Base-by-base conservation (phyloP, 2,113 vertebrate species). In the Casuarius casuarius region DNA sequence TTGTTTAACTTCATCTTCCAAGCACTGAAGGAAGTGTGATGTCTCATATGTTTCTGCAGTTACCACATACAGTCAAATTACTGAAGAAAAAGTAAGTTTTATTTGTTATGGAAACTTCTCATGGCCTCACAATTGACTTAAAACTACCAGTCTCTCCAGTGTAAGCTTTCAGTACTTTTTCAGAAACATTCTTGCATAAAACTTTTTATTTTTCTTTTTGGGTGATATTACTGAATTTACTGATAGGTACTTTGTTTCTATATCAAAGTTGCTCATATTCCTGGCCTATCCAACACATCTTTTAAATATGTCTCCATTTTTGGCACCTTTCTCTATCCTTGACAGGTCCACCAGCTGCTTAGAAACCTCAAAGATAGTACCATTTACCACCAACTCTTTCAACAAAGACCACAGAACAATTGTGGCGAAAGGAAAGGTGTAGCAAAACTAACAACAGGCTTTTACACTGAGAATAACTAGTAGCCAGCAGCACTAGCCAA, bases 281-380 rank as follows among this genome's bases (percentile, higher is more conserved):
- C 23, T 48, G 89, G 71, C 6, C 63, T n/a, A 35, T 26, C 44
- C 77, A 87, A 61, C 14, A 11, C 20, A 42, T 40, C 15, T 87
- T 82, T 51, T 51, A 78, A 75, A 75, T 21, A 73, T 9, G 21
- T 38, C 40, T 62, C 67, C 26, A 25, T 54, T 61, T 46, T 63
- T 46, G 70, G 16, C 25, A 35, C n/a, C 0, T 0, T 28, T n/a
- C 12, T 35, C 31, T 44, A 48, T 10, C 35, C 40, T 83, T 5
- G 0, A 58, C 23, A 81, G n/a, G 72, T 51, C 40, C 66, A 87
- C 13, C 38, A 66, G 38, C 77, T 75, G 54, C 76, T 81, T 31
- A 75, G 49, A 87, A 62, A 3, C 42, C 28, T 6, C 15, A 89
- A 82, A 91, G 79, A 14, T 0, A 75, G 65, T 2, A 79, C 58